Evolutionary conservation across 2,888 invertebrate species (phyloP).

Genomic region (Isotomurus palustris): DNA sequence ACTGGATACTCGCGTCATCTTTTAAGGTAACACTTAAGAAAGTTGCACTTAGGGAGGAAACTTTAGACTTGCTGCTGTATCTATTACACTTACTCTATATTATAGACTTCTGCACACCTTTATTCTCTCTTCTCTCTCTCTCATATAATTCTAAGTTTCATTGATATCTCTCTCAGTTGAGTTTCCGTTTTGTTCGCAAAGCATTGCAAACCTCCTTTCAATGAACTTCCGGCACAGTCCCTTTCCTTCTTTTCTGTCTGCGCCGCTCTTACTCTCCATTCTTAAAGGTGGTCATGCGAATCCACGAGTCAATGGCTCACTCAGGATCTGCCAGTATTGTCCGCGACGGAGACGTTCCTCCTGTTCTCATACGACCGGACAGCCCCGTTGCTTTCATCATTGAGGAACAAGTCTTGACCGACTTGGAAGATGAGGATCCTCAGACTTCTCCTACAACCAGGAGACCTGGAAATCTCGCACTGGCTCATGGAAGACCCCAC

Average conservation of each 20-base stretch:
- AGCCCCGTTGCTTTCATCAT: conserved; percentile 42
- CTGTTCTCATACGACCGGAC: conserved; percentile 24
- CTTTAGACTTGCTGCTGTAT: no score
- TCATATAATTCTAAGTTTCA: no score
- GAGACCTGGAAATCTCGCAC: neutral
- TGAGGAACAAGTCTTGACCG: conserved; percentile 53
- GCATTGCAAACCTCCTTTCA: conserved; percentile 19
- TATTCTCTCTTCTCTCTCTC: no score
- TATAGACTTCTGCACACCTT: no score
- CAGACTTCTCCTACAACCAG: conserved; percentile 45
- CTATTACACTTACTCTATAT: no score
- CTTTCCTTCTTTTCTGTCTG: neutral
- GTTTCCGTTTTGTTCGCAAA: no score
- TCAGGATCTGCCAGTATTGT: conserved; percentile 27
- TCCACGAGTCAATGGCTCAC: conserved; percentile 40
- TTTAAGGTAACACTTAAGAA: no score
- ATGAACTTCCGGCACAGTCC: neutral
- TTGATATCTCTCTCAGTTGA: no score
- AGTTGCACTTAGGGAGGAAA: no score
- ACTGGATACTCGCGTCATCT: no score
- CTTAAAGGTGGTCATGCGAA: conserved; percentile 27
- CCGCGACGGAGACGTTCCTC: neutral
- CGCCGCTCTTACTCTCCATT: neutral
- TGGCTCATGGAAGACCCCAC: neutral
- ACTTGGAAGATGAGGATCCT: conserved; percentile 55